Percentiles rank a stretch among this genome's conserved stretches.
phyloP scores from a whole-genome alignment of 1,140 invertebrate species.

The Drosophila parabipectinata region DNA sequence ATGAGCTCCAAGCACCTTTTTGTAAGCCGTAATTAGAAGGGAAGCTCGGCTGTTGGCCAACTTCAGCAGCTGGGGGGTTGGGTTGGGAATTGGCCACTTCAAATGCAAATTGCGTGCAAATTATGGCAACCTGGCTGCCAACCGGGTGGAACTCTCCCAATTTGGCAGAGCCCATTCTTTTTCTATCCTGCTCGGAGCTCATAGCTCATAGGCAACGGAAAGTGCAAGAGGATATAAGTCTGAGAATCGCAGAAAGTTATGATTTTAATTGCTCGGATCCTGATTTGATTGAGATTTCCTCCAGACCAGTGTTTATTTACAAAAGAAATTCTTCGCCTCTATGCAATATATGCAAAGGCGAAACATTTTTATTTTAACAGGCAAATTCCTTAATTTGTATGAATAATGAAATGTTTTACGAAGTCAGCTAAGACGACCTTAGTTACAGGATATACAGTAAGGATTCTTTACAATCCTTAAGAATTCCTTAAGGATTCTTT shows the following conservation, averaged over 20 bases:
- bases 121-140: conserved; percentile 74
- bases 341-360: not conserved
- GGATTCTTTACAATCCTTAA: too few relatives aligned
- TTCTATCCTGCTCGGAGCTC: conserved; percentile 12
- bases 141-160: conserved; percentile 52
- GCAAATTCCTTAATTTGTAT: too few relatives aligned
- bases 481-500: too few relatives aligned
- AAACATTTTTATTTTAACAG: too few relatives aligned
- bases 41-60: conserved; percentile 32
- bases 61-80: conserved; percentile 21
- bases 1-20: conserved; percentile 50
- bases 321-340: not conserved
- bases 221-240: conserved; percentile 62
- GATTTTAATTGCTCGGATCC: conserved; percentile 62
- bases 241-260: conserved; percentile 53
- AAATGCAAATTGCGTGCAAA: conserved; percentile 82
- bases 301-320: not conserved
- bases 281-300: conserved; percentile 65
- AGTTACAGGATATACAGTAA: too few relatives aligned
- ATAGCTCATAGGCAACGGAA: not conserved
- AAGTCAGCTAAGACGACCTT: too few relatives aligned
- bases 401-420: too few relatives aligned
- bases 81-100: conserved; percentile 66
- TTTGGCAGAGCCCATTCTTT: conserved; percentile 37
- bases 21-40: conserved; percentile 73